phyloP scores from a whole-genome alignment of 2,797 vertebrate genomes.

The Erithacus rubecula region DNA sequence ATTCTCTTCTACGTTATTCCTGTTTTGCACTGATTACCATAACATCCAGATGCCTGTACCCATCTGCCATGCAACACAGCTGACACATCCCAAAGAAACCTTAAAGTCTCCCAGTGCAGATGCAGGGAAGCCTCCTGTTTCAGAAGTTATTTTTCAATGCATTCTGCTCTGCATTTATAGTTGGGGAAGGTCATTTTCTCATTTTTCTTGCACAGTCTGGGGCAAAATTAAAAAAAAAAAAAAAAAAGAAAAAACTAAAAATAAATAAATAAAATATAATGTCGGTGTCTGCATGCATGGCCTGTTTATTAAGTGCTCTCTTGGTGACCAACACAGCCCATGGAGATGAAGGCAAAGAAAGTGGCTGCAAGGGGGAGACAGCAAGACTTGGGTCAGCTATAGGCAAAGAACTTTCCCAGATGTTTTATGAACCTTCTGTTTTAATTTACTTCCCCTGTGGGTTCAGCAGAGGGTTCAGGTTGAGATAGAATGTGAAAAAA shows the following conservation, averaged over 20 bases:
- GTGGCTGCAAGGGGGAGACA: not conserved
- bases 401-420: not conserved
- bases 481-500: not conserved
- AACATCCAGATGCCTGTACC: not conserved
- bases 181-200: not conserved
- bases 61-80: not conserved
- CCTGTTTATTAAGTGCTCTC: not conserved
- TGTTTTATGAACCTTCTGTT: not conserved
- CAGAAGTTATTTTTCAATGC: not conserved
- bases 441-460: not conserved
- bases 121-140: not conserved
- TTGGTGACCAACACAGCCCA: not conserved
- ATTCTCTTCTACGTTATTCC: not conserved
- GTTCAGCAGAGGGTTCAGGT: fast-evolving
- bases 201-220: not conserved
- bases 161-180: not conserved
- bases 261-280: no score
- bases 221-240: not conserved
- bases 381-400: not conserved
- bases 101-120: not conserved
- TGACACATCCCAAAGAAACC: not conserved
- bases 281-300: fast-evolving
- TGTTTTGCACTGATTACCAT: not conserved
- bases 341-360: not conserved
- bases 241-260: not conserved